Evolutionary conservation across 2,797 vertebrate species (phyloP).

Genomic region (Hemibagrus guttatus): DNA sequence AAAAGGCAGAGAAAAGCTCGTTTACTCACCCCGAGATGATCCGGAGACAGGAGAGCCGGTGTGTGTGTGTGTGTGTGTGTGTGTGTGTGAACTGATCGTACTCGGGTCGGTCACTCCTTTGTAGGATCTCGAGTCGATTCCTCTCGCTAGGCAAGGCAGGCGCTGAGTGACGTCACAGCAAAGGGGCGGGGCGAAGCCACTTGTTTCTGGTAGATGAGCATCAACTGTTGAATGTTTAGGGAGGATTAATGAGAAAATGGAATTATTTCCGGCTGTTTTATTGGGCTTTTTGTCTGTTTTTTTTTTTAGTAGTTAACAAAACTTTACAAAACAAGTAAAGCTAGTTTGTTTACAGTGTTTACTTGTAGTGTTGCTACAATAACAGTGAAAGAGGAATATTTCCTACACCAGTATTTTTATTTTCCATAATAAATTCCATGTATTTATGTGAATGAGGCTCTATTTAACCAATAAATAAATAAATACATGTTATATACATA

Average conservation of each 20-base stretch:
- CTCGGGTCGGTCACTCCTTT: constrained; percentile 10
- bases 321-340: not conserved
- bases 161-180: not conserved
- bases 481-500: no score
- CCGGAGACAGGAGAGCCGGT: not conserved
- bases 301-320: not conserved
- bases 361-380: not conserved
- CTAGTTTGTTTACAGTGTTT: not conserved
- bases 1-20: not conserved
- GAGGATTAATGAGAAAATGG: not conserved
- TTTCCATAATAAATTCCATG: no score
- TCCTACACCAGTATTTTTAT: no score
- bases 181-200: not conserved
- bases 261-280: not conserved
- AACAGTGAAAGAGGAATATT: no score
- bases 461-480: not conserved
- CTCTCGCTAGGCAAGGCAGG: constrained; percentile 5
- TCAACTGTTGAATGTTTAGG: not conserved
- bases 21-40: not conserved
- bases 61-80: constrained; percentile 21
- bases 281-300: not conserved
- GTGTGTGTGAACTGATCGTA: not conserved
- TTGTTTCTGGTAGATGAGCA: not conserved
- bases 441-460: not conserved
- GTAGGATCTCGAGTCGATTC: constrained; percentile 29